Base-by-base conservation (phyloP, 2,797 vertebrate genomes). In the Silurus aristotelis region DNA sequence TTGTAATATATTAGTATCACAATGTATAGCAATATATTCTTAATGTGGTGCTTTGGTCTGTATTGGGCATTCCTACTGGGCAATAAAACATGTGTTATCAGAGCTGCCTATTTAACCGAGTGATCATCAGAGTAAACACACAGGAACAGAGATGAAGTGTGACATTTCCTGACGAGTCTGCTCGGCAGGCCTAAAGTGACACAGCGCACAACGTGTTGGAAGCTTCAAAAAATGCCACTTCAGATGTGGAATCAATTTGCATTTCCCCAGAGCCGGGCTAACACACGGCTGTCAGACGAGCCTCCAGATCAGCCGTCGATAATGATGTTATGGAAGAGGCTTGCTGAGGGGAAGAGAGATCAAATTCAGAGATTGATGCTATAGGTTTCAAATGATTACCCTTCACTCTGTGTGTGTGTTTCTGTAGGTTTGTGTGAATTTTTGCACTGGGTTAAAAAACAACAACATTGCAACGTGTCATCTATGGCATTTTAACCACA, bases 191-290 rank as follows among this genome's bases (percentile, higher is more conserved):
- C 91, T 92, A 90, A 95, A 94, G 94, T 93, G 94, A 94, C 94
- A 95, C 94, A 92, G 91, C 88, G 89, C 92, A 93, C 93, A 94
- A 94, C 91, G 91, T 91, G 93, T 90, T 89, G 91, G 91, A 91
- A 92, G 85, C 92, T 94, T 87, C 82, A 87, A 95, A 95, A 95
- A 95, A 95, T 95, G 95, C 93, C 95, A 96, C 89, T 90, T 94
- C 92, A 93, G 93, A 95, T 95, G 94, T 94, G 90, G 94, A 95
- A 95, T 95, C 95, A 95, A 95, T 95, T 95, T 95, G 95, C 95
- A 95, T 96, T 95, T 95, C 93, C 94, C 89, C 86, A 90, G 92
- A 92, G 95, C 89, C 91, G 83, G 92, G 93, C 92, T 94, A 95
- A 95, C 93, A 94, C 87, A 90, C 91, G 93, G 91, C 93, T 95